A percentile compares a stretch with the other conserved stretches of the same genome.
These are phyloP conservation scores for Champsocephalus gunnari DNA, from an alignment of 2,797 vertebrate genomes.

Conservation along the genomic window DNA sequence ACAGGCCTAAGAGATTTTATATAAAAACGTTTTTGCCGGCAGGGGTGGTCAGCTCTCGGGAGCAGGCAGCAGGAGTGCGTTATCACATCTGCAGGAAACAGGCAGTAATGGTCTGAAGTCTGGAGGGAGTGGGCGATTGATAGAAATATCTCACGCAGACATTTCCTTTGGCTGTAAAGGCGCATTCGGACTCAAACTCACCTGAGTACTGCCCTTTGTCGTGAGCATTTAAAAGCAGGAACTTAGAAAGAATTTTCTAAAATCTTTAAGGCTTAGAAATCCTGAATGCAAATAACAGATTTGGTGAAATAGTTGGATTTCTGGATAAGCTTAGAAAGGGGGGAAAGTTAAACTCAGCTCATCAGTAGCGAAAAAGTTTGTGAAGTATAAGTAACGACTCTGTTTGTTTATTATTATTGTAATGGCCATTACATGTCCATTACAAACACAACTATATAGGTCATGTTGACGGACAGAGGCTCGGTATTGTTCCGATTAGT, in stretches of 20 bases:
- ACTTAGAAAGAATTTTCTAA: not conserved
- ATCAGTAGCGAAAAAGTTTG: not conserved
- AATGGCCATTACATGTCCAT: no score
- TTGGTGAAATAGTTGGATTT: constrained; percentile 1
- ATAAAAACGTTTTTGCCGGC: constrained; percentile 14
- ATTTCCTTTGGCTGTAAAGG: constrained; percentile 40
- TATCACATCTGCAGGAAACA: constrained; percentile 52
- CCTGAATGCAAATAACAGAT: not conserved
- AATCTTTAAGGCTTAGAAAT: not conserved
- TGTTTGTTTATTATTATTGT: no score
- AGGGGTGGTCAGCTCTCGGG: constrained; percentile 15
- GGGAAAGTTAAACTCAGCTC: no score
- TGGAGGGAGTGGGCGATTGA: constrained; percentile 25
- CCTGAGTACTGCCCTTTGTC: constrained; percentile 15
- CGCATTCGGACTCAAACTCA: constrained; percentile 13
- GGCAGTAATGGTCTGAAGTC: constrained; percentile 46
- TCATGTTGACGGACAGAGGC: constrained; percentile 9
- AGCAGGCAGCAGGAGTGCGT: constrained; percentile 32
- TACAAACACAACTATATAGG: no score
- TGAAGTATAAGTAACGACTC: not conserved
- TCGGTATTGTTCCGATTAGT: constrained; percentile 19
- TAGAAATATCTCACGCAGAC: constrained; percentile 20
- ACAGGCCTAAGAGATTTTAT: constrained; percentile 3
- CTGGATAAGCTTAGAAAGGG: not conserved
- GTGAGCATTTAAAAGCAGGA: not conserved